Percentiles rank a stretch among this genome's conserved stretches.
These are phyloP conservation scores for Penaeus vannamei DNA, from an alignment of 1,140 invertebrate species.

Conservation along the genomic window DNA sequence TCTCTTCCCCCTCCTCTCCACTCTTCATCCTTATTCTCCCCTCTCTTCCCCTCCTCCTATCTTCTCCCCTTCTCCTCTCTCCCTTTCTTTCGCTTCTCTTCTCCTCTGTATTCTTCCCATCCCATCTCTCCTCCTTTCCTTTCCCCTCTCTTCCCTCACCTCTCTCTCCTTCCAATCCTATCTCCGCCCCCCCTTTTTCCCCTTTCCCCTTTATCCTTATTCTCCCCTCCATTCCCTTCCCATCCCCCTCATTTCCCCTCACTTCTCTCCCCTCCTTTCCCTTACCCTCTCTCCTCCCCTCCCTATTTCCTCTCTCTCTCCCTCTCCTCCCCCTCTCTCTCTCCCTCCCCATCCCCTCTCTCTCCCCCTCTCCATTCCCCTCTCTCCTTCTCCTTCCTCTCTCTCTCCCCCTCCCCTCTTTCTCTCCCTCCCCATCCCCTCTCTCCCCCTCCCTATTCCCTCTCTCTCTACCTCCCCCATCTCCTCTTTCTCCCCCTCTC, in stretches of 20 bases:
- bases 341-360: too few relatives aligned
- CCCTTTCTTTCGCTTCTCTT: too few relatives aligned
- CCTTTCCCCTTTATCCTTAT: background rate
- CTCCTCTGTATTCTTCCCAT: too few relatives aligned
- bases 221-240: background rate
- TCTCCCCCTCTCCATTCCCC: background rate
- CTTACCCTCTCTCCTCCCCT: background rate
- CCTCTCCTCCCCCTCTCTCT: background rate
- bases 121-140: background rate
- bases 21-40: too few relatives aligned
- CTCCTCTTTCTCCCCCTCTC: background rate
- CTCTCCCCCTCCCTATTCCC: background rate
- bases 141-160: background rate
- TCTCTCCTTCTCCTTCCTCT: background rate
- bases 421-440: background rate
- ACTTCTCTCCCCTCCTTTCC: background rate
- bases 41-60: background rate
- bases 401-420: background rate
- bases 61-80: too few relatives aligned
- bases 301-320: background rate
- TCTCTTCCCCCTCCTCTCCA: background rate
- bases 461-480: background rate
- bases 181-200: background rate
- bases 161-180: too few relatives aligned
- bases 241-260: background rate